Evolutionary conservation across 2,113 vertebrate genomes (phyloP).

Genomic region (Nothoprocta pentlandii): DNA sequence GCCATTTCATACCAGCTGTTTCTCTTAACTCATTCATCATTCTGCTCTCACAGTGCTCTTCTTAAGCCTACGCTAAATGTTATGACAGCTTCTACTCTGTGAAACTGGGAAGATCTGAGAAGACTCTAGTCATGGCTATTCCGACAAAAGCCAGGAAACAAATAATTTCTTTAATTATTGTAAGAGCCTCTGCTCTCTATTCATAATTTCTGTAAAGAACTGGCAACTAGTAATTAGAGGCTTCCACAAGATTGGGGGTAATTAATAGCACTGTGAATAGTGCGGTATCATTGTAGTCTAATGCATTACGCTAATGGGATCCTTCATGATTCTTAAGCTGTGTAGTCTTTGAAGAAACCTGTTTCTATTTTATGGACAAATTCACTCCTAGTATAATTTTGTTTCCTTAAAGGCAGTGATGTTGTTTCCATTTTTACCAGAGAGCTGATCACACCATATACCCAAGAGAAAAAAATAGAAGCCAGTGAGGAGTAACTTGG

Average conservation of each 20-base stretch:
- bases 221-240: neutral
- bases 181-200: neutral
- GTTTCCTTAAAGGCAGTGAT: neutral
- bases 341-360: neutral
- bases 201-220: neutral
- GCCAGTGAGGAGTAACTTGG: neutral
- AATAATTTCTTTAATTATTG: neutral
- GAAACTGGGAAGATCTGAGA: neutral
- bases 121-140: neutral
- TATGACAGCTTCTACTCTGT: neutral
- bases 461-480: rapidly evolving
- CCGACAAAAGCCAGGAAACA: neutral
- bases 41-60: neutral
- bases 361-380: neutral
- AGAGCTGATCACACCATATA: neutral
- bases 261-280: neutral
- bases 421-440: neutral
- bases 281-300: neutral
- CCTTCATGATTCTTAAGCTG: neutral
- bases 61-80: neutral
- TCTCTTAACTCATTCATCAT: neutral
- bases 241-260: neutral
- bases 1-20: neutral
- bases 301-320: neutral
- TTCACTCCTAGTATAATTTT: neutral